Percentiles rank a stretch among this genome's conserved stretches.
Evolutionary conservation across 2,888 invertebrate species (phyloP).

Genomic region (Ganaspis brasiliensis): DNA sequence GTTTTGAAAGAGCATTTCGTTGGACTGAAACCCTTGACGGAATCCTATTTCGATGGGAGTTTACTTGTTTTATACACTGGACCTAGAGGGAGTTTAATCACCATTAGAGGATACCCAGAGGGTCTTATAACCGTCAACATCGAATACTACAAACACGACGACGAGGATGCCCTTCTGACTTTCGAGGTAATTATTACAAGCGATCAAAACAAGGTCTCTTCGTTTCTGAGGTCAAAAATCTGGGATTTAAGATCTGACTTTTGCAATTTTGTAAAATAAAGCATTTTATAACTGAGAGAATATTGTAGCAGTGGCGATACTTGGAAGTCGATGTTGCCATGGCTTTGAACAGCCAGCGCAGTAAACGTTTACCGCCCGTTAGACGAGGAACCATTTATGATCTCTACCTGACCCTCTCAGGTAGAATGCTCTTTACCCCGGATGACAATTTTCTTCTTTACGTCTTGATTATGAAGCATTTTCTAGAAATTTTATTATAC

Average conservation of each 20-base stretch:
- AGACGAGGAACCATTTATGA: constrained; percentile 91
- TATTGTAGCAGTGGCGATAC: constrained; percentile 81
- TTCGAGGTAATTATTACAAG: constrained; percentile 86
- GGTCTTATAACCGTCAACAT: constrained; percentile 91
- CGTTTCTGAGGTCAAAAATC: constrained; percentile 31
- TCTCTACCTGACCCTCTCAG: constrained; percentile 94
- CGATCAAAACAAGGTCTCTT: not conserved
- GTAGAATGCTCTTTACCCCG: constrained; percentile 83
- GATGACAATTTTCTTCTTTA: constrained; percentile 62
- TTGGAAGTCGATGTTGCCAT: constrained; percentile 89
- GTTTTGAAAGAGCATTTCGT: constrained; percentile 88
- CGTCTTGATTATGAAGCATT: constrained; percentile 58
- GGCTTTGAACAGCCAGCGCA: constrained; percentile 87
- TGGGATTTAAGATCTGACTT: not conserved
- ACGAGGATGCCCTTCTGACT: constrained; percentile 87
- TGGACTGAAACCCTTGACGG: constrained; percentile 86
- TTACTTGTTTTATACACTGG: constrained; percentile 87
- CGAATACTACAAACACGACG: constrained; percentile 90
- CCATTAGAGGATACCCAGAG: constrained; percentile 87
- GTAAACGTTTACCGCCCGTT: constrained; percentile 91
- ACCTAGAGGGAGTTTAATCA: constrained; percentile 86
- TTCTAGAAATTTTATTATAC: constrained; percentile 55
- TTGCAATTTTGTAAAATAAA: not conserved
- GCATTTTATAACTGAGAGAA: constrained; percentile 73
- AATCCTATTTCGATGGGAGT: constrained; percentile 87